Evolutionary conservation across 92 coral and sea anemone species (phyloP), one percentile per base, ranked within the genome.

Genomic region (Pocillopora grandis): DNA sequence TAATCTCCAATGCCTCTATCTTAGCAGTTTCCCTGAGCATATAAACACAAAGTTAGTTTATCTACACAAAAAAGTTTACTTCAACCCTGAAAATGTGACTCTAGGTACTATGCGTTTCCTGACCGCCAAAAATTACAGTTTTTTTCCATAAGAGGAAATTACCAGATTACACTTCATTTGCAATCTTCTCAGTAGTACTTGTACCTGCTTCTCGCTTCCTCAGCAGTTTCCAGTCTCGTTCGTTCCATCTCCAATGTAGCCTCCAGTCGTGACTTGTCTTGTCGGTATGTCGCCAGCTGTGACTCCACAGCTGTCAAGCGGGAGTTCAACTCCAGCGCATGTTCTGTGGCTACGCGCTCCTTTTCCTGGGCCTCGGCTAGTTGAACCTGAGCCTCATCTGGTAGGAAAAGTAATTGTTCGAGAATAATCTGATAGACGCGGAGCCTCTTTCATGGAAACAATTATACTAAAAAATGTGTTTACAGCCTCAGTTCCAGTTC

Each of bases 221-320:
- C 99, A 11, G 89, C 80, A 10, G 90, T 84, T 84, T 92, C 94
- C n/a, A 80, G 72, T 68, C 90, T 92, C 84, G 93, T 81, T 85
- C 92, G 89, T 63, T 92, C 98, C 62, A 97, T 77, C 87, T 97
- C 99, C 81, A 97, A 77, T 37, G 93, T 90, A 6, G 99, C 99
- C 77, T 93, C 99, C 23, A 97, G 68, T 35, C 98, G 93, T n/a
- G 99, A 90, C 68, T 96, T 91, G 36, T 94, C 99, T 27, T 96
- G 93, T 9, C 98, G 91, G 85, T 91, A 92, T 82, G 94, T 90
- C 37, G 88, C 90, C 42, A 97, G 89, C 77, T 94, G 99, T 33
- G 99, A 87, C 78, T 97, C 99, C 10, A 97, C 91, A n/a, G 98
- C 87, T 73, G 98, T 89, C 79, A 92, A 66, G 16, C 95, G 94